Evolutionary conservation across 35 echinoderm and acorn worm genomes (phyloP), one percentile per base, ranked within the genome.

Genomic region (Acanthaster planci): DNA sequence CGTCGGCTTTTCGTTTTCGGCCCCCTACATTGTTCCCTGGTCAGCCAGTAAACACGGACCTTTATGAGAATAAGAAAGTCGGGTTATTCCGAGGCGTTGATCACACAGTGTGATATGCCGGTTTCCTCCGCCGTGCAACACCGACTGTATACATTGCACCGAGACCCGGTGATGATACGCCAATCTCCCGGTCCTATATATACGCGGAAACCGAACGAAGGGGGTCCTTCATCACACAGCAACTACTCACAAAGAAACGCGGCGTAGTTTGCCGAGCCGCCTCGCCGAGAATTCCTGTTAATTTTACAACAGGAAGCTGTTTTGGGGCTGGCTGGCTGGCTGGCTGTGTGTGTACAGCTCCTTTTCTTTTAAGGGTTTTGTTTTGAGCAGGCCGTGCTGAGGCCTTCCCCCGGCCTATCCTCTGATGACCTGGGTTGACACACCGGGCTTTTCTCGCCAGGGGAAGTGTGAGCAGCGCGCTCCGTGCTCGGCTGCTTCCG

Each of bases 281-380:
- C 12, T 47, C 12, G 57, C 27, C 9, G 64, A 72, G 64, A 72
- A 72, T 31, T 72, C 64, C 64, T 72, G 64, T 72, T 72, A 72
- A 72, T 72, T 72, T 72, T 72, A 72, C 19, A 3, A 34, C 64
- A 72, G 64, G 64, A 72, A 72, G 64, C 64, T 10, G 64, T 26
- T 34, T 34, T 34, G 64, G 30, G 23, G 34, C 64, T 47, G 42
- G 42, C 42, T 47, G 42, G 42, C 42, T 47, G 64, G 19, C 27
- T 31, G 64, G 22, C 17, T 67, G 64, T 72, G 30, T 26, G 30
- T 72, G 42, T 47, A 47, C 42, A 12, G 42, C 42, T 72, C 34
- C 30, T 72, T n/a, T n/a, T n/a, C n/a, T n/a, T n/a, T n/a, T n/a
- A n/a, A n/a, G n/a, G 64, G 34, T 2, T 31, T 72, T 72, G 64